Percentiles rank a stretch among this genome's conserved stretches.
Evolutionary conservation across 1,140 invertebrate genomes (phyloP).

Genomic region (Drosophila miranda): DNA sequence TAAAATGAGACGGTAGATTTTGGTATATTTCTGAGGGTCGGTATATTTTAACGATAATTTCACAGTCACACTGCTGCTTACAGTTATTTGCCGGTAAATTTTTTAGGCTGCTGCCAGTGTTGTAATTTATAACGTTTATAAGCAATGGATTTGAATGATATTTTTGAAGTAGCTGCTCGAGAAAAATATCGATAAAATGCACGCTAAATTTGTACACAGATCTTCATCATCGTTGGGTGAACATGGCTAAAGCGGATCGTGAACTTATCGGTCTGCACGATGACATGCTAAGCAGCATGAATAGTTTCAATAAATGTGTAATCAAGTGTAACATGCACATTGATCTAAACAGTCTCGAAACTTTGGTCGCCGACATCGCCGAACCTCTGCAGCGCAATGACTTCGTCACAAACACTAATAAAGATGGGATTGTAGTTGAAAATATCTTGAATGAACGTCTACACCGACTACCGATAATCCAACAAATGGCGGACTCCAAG

Average conservation of each 20-base stretch:
- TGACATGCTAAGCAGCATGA: constrained; percentile 40
- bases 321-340: constrained; percentile 48
- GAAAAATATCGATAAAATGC: constrained; percentile 42
- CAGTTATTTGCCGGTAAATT: no score
- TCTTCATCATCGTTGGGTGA: constrained; percentile 24
- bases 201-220: constrained; percentile 21
- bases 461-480: no score
- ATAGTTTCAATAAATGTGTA: constrained; percentile 35
- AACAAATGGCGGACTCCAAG: no score
- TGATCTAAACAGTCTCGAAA: constrained; percentile 15
- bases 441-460: no score
- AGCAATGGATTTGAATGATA: constrained; percentile 34
- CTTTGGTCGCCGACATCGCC: background rate
- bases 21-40: no score
- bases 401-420: constrained; percentile 8
- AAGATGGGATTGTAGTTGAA: constrained; percentile 14
- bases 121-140: background rate
- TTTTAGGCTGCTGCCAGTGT: no score
- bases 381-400: no score
- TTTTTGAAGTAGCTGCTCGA: constrained; percentile 31
- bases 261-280: constrained; percentile 37
- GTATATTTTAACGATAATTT: no score
- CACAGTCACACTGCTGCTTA: no score
- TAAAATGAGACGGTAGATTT: no score
- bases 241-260: constrained; percentile 13